Conservation (phyloP, 2,113 vertebrate species). For the Pygoscelis antarcticus region DNA sequence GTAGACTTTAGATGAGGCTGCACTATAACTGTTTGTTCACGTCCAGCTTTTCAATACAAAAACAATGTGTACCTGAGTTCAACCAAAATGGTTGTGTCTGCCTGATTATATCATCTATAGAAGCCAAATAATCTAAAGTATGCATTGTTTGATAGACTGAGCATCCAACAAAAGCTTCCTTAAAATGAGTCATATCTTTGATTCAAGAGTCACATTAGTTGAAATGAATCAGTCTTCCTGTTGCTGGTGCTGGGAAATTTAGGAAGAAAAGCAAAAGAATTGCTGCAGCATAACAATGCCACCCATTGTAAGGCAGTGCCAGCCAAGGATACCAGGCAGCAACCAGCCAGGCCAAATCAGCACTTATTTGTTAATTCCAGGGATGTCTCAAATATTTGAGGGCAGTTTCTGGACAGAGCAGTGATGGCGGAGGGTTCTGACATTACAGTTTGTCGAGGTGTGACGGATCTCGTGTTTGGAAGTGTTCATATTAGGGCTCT, state of each 20-base stretch:
- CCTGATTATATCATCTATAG: neutral
- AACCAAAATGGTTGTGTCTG: neutral
- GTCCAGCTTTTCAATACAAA: neutral
- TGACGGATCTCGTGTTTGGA: slow-evolving; percentile 7
- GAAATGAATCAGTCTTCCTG: slow-evolving; percentile 64
- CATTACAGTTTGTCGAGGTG: neutral
- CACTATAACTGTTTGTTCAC: neutral
- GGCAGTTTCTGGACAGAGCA: slow-evolving; percentile 39
- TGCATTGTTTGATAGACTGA: slow-evolving; percentile 51
- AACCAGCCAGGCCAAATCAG: slow-evolving; percentile 59
- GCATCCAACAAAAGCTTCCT: slow-evolving; percentile 59
- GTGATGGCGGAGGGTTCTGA: slow-evolving; percentile 25
- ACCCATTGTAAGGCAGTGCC: slow-evolving; percentile 64
- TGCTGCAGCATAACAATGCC: slow-evolving; percentile 60
- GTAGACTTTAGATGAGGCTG: neutral
- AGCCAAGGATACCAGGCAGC: slow-evolving; percentile 65
- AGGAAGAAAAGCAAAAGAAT: slow-evolving; percentile 56
- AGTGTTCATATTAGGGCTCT: neutral
- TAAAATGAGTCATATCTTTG: slow-evolving; percentile 68
- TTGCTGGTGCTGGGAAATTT: slow-evolving; percentile 15
- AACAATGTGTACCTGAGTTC: neutral
- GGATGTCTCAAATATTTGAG: slow-evolving; percentile 70
- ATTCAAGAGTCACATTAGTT: slow-evolving; percentile 50
- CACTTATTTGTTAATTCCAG: slow-evolving; percentile 71
- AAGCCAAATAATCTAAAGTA: slow-evolving; percentile 57